phyloP scores from a whole-genome alignment of 1,140 invertebrate species.

The Ceratosolen fusciceps region DNA sequence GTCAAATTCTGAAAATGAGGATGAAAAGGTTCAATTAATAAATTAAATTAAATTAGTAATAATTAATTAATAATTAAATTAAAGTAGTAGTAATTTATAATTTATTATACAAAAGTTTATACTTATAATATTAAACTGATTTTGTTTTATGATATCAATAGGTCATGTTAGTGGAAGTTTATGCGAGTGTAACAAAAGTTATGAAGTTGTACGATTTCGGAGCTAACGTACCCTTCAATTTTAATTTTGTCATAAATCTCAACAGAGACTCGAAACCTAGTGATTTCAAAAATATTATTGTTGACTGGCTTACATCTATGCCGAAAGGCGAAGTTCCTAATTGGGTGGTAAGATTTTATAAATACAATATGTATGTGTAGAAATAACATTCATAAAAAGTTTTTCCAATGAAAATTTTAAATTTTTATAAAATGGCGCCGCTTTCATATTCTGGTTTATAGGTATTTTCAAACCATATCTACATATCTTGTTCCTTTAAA shows the following conservation, averaged over 20 bases:
- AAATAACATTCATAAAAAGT: too few relatives aligned
- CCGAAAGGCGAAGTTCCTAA: conserved; percentile 65
- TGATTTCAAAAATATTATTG: conserved; percentile 64
- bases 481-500: too few relatives aligned
- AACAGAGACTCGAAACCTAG: conserved; percentile 61
- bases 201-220: conserved; percentile 75
- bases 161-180: conserved; percentile 73
- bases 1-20: conserved; percentile 37
- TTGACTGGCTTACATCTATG: conserved; percentile 70
- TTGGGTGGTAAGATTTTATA: conserved; percentile 68
- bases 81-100: too few relatives aligned
- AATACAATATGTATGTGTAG: too few relatives aligned
- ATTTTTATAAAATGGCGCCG: too few relatives aligned
- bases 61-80: too few relatives aligned
- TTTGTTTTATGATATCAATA: conserved; percentile 46
- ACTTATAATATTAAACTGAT: background rate
- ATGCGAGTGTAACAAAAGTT: conserved; percentile 66
- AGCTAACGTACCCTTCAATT: conserved; percentile 77
- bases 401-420: too few relatives aligned
- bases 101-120: too few relatives aligned
- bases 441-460: too few relatives aligned
- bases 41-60: background rate
- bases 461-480: too few relatives aligned
- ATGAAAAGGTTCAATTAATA: conserved; percentile 31
- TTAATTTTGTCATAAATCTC: conserved; percentile 66